Conservation (phyloP, 2,113 vertebrate species). For the Saiga tatarica region DNA sequence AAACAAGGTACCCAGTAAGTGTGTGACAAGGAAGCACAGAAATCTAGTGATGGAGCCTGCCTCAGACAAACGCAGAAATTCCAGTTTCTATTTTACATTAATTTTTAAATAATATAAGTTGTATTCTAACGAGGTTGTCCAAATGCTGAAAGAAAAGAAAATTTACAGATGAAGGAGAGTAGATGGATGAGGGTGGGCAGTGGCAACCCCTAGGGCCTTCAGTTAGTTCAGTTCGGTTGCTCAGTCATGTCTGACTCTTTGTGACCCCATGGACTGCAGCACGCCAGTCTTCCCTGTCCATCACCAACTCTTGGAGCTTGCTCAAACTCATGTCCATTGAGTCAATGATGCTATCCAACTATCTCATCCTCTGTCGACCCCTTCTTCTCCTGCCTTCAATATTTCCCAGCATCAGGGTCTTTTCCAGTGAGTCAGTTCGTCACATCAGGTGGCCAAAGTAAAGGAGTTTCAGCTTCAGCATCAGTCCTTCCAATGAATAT, state of each 20-base stretch:
- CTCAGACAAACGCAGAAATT: not conserved
- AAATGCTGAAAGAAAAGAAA: not conserved
- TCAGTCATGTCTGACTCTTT: not conserved
- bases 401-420: not conserved
- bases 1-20: not conserved
- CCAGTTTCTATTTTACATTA: not conserved
- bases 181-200: too few species aligned
- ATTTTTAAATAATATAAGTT: conserved; percentile 6
- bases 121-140: not conserved
- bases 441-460: not conserved
- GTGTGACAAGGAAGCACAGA: not conserved
- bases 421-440: not conserved
- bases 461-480: not conserved
- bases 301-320: not conserved
- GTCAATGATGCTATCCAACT: not conserved
- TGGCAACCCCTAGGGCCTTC: not conserved
- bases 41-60: not conserved
- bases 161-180: not conserved
- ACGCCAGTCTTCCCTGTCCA: not conserved
- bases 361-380: not conserved
- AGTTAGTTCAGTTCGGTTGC: not conserved
- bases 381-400: not conserved
- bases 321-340: not conserved
- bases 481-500: not conserved
- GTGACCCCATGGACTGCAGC: not conserved